A percentile compares a stretch with the other conserved stretches of the same genome.
phyloP scores from a whole-genome alignment of 2,113 vertebrate genomes.

The Hyaena hyaena region DNA sequence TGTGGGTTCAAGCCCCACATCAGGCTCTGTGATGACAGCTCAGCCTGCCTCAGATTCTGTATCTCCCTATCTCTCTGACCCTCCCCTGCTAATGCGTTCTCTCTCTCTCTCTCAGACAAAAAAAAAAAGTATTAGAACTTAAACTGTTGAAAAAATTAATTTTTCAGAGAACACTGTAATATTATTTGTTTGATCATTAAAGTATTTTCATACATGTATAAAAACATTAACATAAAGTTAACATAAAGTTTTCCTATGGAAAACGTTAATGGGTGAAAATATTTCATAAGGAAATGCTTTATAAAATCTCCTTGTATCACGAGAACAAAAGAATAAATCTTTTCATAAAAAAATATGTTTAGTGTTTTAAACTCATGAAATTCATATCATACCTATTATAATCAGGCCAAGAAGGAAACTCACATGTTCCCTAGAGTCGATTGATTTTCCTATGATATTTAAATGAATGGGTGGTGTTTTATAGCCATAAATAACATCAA shows the following conservation, averaged over 20 bases:
- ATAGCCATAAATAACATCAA: conserved; percentile 84
- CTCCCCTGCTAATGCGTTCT: no score
- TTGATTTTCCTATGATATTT: conserved; percentile 85
- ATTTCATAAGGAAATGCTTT: conserved; percentile 28
- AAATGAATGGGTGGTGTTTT: conserved; percentile 82
- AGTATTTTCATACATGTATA: conserved; percentile 16
- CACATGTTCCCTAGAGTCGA: conserved; percentile 66
- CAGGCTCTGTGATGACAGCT: no score
- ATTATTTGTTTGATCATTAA: background rate
- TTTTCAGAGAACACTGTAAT: background rate
- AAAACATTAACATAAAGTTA: background rate
- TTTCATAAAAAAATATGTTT: conserved; percentile 79
- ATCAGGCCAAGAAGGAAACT: conserved; percentile 64
- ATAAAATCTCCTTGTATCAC: conserved; percentile 57
- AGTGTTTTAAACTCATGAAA: conserved; percentile 82
- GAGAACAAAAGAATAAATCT: conserved; percentile 79
- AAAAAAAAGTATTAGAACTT: conserved; percentile 16
- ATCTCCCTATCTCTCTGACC: no score
- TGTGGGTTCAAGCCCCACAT: no score
- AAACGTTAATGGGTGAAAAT: conserved; percentile 60
- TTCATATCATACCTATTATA: conserved; percentile 77
- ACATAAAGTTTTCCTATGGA: conserved; percentile 5
- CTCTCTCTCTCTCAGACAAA: no score
- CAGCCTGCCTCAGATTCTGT: no score
- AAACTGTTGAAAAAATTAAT: background rate